Conservation (phyloP, 2,113 vertebrate genomes). For the Boulengeromyrus knoepffleri region DNA sequence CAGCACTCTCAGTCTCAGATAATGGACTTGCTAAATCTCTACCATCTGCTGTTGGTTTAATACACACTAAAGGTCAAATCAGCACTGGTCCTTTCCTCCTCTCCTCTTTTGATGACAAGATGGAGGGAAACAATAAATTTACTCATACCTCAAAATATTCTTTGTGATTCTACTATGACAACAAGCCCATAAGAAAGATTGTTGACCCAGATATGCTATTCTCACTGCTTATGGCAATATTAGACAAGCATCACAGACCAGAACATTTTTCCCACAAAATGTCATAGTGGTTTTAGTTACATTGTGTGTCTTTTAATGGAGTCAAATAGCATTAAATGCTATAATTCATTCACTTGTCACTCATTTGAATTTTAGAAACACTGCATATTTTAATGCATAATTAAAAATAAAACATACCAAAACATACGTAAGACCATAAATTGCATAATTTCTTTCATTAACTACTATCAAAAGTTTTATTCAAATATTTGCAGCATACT, state of each 20-base stretch:
- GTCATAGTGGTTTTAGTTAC: background rate
- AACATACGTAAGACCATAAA: background rate
- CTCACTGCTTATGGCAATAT: background rate
- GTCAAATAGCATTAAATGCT: background rate
- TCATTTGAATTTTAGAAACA: background rate
- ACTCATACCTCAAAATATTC: constrained; percentile 70
- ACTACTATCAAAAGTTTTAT: background rate
- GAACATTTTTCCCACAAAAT: background rate
- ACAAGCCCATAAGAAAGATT: background rate
- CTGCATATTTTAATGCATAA: background rate
- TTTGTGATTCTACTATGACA: constrained; percentile 62
- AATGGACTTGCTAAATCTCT: constrained; percentile 76
- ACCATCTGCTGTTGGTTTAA: constrained; percentile 92
- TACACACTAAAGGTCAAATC: constrained; percentile 84
- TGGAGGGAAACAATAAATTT: constrained; percentile 71
- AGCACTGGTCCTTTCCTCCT: constrained; percentile 72
- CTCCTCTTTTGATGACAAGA: constrained; percentile 71
- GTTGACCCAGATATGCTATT: background rate
- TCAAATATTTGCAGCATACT: background rate
- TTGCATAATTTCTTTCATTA: background rate
- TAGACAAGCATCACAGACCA: background rate
- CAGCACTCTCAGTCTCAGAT: constrained; percentile 69
- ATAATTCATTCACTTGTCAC: background rate
- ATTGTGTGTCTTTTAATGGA: background rate
- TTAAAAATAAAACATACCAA: background rate